phyloP scores from a whole-genome alignment of 2,888 invertebrate species.

The Apotomis turbidana region DNA sequence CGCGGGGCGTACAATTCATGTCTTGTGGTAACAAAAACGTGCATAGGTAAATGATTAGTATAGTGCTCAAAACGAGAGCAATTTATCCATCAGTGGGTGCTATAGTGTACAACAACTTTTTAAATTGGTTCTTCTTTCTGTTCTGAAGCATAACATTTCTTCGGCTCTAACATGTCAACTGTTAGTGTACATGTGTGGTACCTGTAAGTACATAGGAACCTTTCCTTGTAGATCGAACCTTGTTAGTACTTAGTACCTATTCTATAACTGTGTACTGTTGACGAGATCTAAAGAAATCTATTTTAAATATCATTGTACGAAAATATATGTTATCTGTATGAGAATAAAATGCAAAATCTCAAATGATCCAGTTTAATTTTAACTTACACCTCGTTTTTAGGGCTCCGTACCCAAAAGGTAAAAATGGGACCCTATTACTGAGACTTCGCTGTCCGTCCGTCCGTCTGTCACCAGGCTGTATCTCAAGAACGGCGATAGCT shows the following conservation, averaged over 20 bases:
- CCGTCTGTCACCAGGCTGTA: too few relatives aligned
- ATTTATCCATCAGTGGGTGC: not conserved
- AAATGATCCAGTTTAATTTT: slow-evolving; percentile 43
- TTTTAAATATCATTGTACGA: slow-evolving; percentile 82
- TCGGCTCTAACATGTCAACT: slow-evolving; percentile 34
- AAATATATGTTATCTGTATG: slow-evolving; percentile 78
- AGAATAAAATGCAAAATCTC: slow-evolving; percentile 66
- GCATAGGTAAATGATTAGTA: too few relatives aligned
- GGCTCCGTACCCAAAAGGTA: too few relatives aligned
- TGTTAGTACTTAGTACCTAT: slow-evolving; percentile 44
- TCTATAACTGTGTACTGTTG: slow-evolving; percentile 68
- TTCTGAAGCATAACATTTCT: slow-evolving; percentile 34
- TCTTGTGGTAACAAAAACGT: too few relatives aligned
- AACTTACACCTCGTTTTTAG: not conserved
- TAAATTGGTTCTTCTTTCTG: slow-evolving; percentile 7
- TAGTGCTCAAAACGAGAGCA: too few relatives aligned
- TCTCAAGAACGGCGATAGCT: too few relatives aligned
- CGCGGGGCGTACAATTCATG: too few relatives aligned
- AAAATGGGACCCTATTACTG: too few relatives aligned
- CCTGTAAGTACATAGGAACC: slow-evolving; percentile 30
- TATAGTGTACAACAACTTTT: not conserved
- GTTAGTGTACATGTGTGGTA: slow-evolving; percentile 34
- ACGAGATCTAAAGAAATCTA: slow-evolving; percentile 75
- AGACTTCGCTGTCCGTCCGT: too few relatives aligned
- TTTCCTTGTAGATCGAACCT: slow-evolving; percentile 23